Conservation (phyloP, 1,140 invertebrate genomes). For the Eriocheir sinensis region DNA sequence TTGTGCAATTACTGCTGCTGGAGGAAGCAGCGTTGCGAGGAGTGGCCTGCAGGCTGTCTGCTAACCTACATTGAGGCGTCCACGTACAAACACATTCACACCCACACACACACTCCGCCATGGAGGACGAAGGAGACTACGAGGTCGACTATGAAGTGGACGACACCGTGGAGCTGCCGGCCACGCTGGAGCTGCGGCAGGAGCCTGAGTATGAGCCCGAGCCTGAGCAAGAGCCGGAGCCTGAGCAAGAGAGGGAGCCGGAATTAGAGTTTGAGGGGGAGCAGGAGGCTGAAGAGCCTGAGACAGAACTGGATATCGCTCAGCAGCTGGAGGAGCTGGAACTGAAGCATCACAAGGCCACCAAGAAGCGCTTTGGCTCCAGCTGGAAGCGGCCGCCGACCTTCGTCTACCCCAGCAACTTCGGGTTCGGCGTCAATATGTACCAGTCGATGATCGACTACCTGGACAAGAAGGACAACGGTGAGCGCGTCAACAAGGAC, state of each 20-base stretch:
- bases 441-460: slow-evolving; percentile 93
- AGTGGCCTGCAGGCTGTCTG: background rate
- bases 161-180: background rate
- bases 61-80: background rate
- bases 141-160: slow-evolving; percentile 38
- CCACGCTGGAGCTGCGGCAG: background rate
- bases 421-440: slow-evolving; percentile 89
- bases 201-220: background rate
- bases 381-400: slow-evolving; percentile 84
- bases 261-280: background rate
- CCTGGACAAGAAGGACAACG: slow-evolving; percentile 85
- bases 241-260: too few relatives aligned
- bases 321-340: slow-evolving; percentile 69
- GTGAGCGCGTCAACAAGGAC: slow-evolving; percentile 80
- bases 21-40: background rate
- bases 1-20: background rate
- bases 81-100: background rate
- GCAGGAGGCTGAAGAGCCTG: background rate
- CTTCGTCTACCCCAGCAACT: slow-evolving; percentile 89
- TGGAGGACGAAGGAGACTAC: slow-evolving; percentile 41
- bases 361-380: slow-evolving; percentile 76
- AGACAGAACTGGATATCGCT: slow-evolving; percentile 6
- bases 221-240: slow-evolving; percentile 19
- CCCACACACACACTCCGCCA: background rate
- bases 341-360: slow-evolving; percentile 78